Conservation (phyloP, 92 coral and sea anemone species). For the Palythoa grandiflora region DNA sequence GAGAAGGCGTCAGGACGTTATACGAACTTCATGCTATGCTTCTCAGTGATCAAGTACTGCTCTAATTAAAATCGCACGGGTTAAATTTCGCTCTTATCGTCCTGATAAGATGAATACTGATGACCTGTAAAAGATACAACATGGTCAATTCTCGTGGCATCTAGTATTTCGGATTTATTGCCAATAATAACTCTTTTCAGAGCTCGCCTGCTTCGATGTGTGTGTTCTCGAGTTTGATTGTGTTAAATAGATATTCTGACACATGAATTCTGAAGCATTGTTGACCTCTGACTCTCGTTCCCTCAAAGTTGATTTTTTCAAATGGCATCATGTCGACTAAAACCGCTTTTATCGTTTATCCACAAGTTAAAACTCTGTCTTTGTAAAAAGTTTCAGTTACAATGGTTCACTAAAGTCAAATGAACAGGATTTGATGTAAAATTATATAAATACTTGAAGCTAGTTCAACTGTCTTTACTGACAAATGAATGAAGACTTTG, state of each 20-base stretch:
- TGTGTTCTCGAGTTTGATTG: conserved; percentile 41
- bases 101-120: neutral
- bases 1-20: conserved; percentile 44
- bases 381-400: neutral
- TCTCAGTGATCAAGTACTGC: conserved; percentile 30
- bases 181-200: conserved; percentile 26
- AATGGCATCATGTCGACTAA: neutral
- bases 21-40: conserved; percentile 33
- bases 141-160: neutral
- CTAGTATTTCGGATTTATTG: conserved; percentile 21
- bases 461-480: neutral
- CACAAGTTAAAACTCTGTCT: neutral
- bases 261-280: conserved; percentile 21
- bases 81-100: conserved; percentile 9
- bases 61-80: conserved; percentile 43
- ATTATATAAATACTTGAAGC: neutral
- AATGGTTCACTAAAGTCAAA: neutral
- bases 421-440: neutral
- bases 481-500: neutral
- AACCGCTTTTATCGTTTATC: neutral
- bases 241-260: conserved; percentile 37
- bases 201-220: conserved; percentile 27
- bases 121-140: conserved; percentile 34
- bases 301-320: conserved; percentile 11
- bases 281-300: conserved; percentile 31